Base-by-base conservation (phyloP, 2,113 vertebrate species). In the Lepus europaeus region DNA sequence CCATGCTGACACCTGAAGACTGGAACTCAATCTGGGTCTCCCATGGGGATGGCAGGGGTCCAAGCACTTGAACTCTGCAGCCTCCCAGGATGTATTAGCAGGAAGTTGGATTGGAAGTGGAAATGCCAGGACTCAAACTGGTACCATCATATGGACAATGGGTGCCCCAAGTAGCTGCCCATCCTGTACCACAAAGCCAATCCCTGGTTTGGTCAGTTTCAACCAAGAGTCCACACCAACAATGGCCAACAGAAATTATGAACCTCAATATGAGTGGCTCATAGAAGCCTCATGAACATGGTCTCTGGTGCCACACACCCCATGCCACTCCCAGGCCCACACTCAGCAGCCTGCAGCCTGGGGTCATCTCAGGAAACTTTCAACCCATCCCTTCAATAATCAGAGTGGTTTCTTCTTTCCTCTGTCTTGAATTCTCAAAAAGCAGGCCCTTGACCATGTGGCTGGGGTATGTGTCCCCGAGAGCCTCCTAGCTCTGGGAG, bases 381-480 rank as follows among this genome's bases (percentile, higher is more conserved):
- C 1, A n/a, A 45, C 59, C 33, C 4, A 8, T 77, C 39, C 53
- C 90, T 79, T 81, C 29, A 17, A 2, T 19, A 79, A 77, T 11
- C 13, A 63, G 23, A 76, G 64, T 51, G 63, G 66, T 53, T 88
- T 81, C 39, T 86, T 85, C 33, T 14, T 86, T 77, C 16, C 17
- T 69, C 61, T 68, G 2, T 92, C 73, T 51, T 92, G 19, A 73
- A 86, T 91, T 91, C 74, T 78, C 29, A 36, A 77, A 93, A 96
- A 90, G 45, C n/a, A 82, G 51, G 5, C 6, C 13, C 56, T 51
- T 3, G 53, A 39, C 85, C 45, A 88, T 36, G n/a, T 56, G 29
- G 22, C 25, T 87, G 14, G 39, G 31, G 69, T 56, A 6, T 56
- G 16, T 49, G 19, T 39, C 92, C 59, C 84, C 69, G 49, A 45